Percentiles rank a stretch among this genome's conserved stretches.
These are phyloP conservation scores for Oceanodroma leucorhoa DNA, from an alignment of 2,797 vertebrate species.

Conservation along the genomic window DNA sequence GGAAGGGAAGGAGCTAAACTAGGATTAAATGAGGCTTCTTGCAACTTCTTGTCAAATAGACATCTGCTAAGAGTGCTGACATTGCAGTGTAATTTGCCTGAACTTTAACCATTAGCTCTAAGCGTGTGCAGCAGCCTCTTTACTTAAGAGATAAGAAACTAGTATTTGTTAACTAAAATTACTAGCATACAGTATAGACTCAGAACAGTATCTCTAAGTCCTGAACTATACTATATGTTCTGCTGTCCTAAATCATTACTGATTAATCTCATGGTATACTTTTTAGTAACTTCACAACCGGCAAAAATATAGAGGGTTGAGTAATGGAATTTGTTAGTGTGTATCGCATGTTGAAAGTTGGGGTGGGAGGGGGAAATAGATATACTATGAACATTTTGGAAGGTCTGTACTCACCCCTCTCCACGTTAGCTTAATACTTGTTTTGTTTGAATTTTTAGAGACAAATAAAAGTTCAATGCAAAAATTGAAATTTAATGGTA, in stretches of 20 bases:
- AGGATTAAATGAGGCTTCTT: neutral
- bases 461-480: constrained; percentile 51
- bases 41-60: neutral
- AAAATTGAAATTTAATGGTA: constrained; percentile 40
- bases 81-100: neutral
- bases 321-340: neutral
- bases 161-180: neutral
- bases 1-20: neutral
- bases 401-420: constrained; percentile 53
- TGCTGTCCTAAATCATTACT: constrained; percentile 10
- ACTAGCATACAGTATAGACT: neutral
- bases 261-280: neutral
- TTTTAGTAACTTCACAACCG: neutral
- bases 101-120: neutral
- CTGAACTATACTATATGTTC: constrained; percentile 44
- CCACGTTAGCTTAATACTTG: constrained; percentile 16
- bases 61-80: neutral
- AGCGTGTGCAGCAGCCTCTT: neutral
- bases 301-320: constrained; percentile 17
- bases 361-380: neutral
- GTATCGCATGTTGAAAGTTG: neutral
- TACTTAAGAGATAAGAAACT: neutral
- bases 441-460: constrained; percentile 11
- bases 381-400: neutral
- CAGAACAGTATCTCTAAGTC: neutral